phyloP scores from a whole-genome alignment of 2,113 vertebrate genomes.

The Geococcyx californianus region DNA sequence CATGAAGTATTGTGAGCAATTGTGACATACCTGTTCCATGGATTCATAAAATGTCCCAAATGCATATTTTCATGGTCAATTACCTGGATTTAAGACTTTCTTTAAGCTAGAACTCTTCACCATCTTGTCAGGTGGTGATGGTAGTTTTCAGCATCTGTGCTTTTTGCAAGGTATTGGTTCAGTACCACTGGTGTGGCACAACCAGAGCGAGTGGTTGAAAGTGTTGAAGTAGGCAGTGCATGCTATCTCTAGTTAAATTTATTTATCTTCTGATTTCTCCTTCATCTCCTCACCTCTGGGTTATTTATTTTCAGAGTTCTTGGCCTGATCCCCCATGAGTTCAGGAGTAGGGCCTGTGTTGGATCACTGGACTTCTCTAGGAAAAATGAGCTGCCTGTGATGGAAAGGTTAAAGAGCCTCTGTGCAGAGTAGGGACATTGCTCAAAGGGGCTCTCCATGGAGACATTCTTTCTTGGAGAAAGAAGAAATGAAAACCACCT shows the following conservation, averaged over 20 bases:
- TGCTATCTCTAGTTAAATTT: neutral
- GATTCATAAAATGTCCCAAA: neutral
- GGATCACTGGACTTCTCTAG: neutral
- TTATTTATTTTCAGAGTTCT: neutral
- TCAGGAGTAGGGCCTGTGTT: neutral
- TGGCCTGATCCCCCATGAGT: neutral
- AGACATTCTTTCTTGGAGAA: neutral
- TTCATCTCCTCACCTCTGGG: neutral
- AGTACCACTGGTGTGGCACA: neutral
- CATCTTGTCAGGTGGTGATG: neutral
- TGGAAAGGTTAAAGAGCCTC: neutral
- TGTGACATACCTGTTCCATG: rapidly evolving
- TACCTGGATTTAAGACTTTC: neutral
- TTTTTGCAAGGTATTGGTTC: neutral
- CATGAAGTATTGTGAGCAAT: neutral
- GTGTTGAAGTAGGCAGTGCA: neutral
- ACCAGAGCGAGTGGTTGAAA: neutral
- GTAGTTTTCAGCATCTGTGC: neutral
- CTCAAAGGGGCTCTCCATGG: neutral
- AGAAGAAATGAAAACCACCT: neutral
- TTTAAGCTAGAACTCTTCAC: neutral
- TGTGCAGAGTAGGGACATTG: neutral
- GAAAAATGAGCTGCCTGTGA: neutral
- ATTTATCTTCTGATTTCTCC: neutral
- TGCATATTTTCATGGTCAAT: neutral